Evolutionary conservation across 2,797 vertebrate genomes (phyloP).

Genomic region (Lithobates sylvaticus): DNA sequence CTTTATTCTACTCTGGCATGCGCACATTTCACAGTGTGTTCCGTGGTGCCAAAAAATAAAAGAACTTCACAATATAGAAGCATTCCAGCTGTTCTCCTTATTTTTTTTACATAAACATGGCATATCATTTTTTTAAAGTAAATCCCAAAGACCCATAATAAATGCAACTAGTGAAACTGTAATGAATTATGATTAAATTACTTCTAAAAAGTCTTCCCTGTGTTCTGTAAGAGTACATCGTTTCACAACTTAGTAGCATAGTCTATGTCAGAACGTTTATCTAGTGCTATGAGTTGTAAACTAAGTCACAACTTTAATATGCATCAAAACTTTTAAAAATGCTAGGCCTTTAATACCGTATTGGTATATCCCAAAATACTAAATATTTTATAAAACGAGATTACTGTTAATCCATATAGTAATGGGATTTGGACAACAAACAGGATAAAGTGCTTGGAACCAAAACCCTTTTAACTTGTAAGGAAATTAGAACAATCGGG

Average conservation of each 20-base stretch:
- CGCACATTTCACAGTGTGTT: conserved; percentile 25
- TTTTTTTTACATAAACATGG: conserved; percentile 26
- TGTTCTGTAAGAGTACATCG: not conserved
- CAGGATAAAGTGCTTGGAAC: too few species aligned
- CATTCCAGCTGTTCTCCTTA: conserved; percentile 32
- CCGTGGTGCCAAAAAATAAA: conserved; percentile 25
- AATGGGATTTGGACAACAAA: too few species aligned
- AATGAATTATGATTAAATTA: conserved; percentile 4
- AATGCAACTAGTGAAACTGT: conserved; percentile 13
- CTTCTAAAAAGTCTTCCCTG: not conserved
- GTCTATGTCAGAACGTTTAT: not conserved
- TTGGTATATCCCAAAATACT: too few species aligned
- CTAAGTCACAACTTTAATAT: not conserved
- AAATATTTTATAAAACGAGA: too few species aligned
- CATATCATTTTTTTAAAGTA: conserved; percentile 16
- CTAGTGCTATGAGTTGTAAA: not conserved
- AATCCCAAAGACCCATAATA: not conserved
- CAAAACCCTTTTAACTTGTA: too few species aligned
- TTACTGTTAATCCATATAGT: too few species aligned
- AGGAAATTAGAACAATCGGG: too few species aligned
- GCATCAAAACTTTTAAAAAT: too few species aligned
- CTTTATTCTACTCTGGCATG: conserved; percentile 25
- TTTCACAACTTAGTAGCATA: not conserved
- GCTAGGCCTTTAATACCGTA: not conserved
- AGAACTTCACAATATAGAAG: conserved; percentile 17